These are phyloP conservation scores for Oncopodura yosiiana DNA, from an alignment of 1,140 invertebrate species.

Conservation along the genomic window DNA sequence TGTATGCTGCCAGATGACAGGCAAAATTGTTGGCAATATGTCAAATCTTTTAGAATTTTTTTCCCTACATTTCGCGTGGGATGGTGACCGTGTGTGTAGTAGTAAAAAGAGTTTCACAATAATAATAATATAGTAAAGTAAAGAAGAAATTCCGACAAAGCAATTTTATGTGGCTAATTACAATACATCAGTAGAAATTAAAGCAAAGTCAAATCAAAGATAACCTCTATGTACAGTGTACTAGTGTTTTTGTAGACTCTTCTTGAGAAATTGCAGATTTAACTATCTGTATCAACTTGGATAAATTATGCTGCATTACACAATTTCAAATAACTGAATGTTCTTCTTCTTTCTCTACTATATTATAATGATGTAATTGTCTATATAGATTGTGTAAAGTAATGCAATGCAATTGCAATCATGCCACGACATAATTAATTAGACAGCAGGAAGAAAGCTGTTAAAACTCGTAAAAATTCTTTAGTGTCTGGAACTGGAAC, in stretches of 20 bases:
- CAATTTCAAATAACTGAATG: background rate
- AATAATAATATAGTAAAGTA: no score
- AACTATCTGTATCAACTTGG: background rate
- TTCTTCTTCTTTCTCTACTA: background rate
- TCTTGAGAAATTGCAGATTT: background rate
- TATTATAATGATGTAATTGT: no score
- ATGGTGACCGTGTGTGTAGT: background rate
- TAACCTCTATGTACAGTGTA: background rate
- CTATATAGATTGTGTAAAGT: no score
- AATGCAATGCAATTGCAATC: no score
- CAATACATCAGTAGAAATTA: background rate
- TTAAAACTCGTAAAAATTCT: no score
- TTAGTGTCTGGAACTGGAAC: no score
- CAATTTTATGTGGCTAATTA: slow-evolving; percentile 14
- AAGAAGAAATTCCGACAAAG: slow-evolving; percentile 9
- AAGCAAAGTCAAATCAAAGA: background rate
- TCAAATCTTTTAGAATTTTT: no score
- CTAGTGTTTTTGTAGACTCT: slow-evolving; percentile 1
- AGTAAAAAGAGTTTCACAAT: background rate
- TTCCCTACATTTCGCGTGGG: background rate
- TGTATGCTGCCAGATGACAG: slow-evolving; percentile 9
- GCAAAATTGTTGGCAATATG: background rate
- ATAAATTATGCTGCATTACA: background rate
- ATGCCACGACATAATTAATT: no score
- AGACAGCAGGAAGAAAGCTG: no score